Percentiles rank a stretch among this genome's conserved stretches.
Evolutionary conservation across 2,888 invertebrate species (phyloP).

Genomic region (Drosophila pegasa): DNA sequence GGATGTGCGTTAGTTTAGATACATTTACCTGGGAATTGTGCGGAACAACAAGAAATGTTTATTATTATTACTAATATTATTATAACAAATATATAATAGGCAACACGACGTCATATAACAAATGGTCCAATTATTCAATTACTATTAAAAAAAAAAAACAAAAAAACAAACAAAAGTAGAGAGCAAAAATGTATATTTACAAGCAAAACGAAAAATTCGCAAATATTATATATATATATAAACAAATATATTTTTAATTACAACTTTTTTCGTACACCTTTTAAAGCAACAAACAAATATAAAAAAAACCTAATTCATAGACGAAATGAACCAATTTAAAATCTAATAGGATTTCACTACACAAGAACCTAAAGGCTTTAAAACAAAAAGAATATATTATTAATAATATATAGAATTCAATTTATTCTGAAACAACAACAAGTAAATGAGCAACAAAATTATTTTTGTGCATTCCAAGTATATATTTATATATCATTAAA

Average conservation of each 20-base stretch:
- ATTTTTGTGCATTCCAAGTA: slow-evolving; percentile 77
- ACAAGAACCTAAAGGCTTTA: slow-evolving; percentile 74
- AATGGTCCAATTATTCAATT: slow-evolving; percentile 81
- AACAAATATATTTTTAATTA: slow-evolving; percentile 65
- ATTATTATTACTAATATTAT: slow-evolving; percentile 38
- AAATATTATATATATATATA: slow-evolving; percentile 36
- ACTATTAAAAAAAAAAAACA: slow-evolving; percentile 41
- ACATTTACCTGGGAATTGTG: slow-evolving; percentile 72
- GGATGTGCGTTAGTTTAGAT: slow-evolving; percentile 50
- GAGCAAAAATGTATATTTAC: slow-evolving; percentile 58
- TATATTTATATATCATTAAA: slow-evolving; percentile 15
- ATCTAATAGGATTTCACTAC: slow-evolving; percentile 66
- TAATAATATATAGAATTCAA: slow-evolving; percentile 11
- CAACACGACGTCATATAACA: slow-evolving; percentile 68
- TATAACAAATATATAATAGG: slow-evolving; percentile 27
- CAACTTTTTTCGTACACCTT: slow-evolving; percentile 60
- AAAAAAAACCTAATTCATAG: slow-evolving; percentile 39
- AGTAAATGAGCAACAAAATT: slow-evolving; percentile 44
- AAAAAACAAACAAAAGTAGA: slow-evolving; percentile 16
- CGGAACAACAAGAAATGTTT: slow-evolving; percentile 64
- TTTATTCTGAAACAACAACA: slow-evolving; percentile 39
- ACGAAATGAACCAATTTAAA: slow-evolving; percentile 71
- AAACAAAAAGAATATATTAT: slow-evolving; percentile 52
- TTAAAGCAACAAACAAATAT: slow-evolving; percentile 51
- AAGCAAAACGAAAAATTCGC: slow-evolving; percentile 31